Percentiles rank a stretch among this genome's conserved stretches.
phyloP scores from a whole-genome alignment of 2,888 invertebrate genomes.

The Ernsta delagoae region DNA sequence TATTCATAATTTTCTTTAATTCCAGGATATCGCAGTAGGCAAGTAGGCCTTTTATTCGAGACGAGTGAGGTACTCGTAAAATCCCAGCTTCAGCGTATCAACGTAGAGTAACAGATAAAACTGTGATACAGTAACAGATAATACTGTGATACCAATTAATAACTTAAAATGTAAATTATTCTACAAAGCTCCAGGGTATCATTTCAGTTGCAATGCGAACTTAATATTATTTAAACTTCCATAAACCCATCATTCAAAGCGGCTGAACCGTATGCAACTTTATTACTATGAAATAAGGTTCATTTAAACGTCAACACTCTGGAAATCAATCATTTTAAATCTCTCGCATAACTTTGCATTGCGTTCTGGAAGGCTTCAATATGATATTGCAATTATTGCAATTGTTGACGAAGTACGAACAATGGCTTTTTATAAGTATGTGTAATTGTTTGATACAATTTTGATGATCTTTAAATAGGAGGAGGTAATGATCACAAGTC shows the following conservation, averaged over 20 bases:
- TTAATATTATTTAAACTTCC: slow-evolving; percentile 12
- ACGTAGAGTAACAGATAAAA: too few species aligned
- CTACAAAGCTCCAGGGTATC: neutral
- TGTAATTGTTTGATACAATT: slow-evolving; percentile 14
- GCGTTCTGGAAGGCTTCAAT: slow-evolving; percentile 24
- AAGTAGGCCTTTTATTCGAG: too few species aligned
- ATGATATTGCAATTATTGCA: slow-evolving; percentile 30
- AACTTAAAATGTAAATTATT: too few species aligned
- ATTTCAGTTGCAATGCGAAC: neutral
- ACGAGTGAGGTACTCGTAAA: too few species aligned
- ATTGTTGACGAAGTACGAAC: slow-evolving; percentile 23
- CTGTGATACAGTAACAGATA: too few species aligned
- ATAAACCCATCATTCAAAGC: neutral
- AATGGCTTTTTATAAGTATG: slow-evolving; percentile 7
- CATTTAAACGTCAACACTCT: neutral
- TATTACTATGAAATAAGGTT: slow-evolving; percentile 2
- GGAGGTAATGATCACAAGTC: neutral
- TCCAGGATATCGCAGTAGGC: too few species aligned
- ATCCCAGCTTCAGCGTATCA: too few species aligned
- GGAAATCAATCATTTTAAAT: slow-evolving; percentile 27
- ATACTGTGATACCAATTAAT: too few species aligned
- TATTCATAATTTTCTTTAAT: too few species aligned
- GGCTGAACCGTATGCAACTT: neutral
- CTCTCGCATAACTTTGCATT: slow-evolving; percentile 26
- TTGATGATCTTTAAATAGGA: slow-evolving; percentile 10